Percentiles rank a stretch among this genome's conserved stretches.
phyloP scores from a whole-genome alignment of 2,888 invertebrate genomes.

The Phragmatobia fuliginosa region DNA sequence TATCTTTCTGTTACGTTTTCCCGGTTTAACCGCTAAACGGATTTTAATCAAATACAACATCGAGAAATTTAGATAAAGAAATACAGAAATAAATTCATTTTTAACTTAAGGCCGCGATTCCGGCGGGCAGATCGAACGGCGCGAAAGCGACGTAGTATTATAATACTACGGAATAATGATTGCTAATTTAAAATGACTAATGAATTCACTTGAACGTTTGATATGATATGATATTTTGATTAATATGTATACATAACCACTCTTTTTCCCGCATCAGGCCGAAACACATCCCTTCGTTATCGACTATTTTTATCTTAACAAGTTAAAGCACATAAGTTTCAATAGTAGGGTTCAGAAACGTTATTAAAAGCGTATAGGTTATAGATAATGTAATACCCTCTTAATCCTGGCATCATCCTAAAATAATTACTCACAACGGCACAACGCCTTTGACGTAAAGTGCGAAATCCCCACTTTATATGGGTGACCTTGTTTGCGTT shows the following conservation, averaged over 20 bases:
- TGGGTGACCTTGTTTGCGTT: slow-evolving; percentile 46
- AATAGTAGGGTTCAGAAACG: slow-evolving; percentile 21
- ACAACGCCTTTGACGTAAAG: slow-evolving; percentile 36
- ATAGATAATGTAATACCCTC: slow-evolving; percentile 22
- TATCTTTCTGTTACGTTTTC: no score
- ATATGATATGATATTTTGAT: no score
- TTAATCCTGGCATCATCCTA: slow-evolving; percentile 36
- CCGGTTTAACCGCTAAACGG: neutral
- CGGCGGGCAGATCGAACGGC: no score
- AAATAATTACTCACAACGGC: slow-evolving; percentile 41
- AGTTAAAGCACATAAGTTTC: slow-evolving; percentile 26
- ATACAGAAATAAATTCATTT: neutral
- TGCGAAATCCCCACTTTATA: slow-evolving; percentile 42
- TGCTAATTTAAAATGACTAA: no score
- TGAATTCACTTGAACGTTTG: no score
- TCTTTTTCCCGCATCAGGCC: neutral
- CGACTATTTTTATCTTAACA: neutral
- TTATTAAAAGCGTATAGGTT: slow-evolving; percentile 39
- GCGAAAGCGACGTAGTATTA: no score
- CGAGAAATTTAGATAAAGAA: no score
- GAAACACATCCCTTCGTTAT: neutral
- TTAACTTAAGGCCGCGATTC: no score
- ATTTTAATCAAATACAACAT: neutral
- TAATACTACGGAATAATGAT: no score
- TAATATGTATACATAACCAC: no score